Evolutionary conservation across 2,888 invertebrate species (phyloP), one percentile per base, ranked within the genome.

Genomic region (Willowsia nigromaculata): DNA sequence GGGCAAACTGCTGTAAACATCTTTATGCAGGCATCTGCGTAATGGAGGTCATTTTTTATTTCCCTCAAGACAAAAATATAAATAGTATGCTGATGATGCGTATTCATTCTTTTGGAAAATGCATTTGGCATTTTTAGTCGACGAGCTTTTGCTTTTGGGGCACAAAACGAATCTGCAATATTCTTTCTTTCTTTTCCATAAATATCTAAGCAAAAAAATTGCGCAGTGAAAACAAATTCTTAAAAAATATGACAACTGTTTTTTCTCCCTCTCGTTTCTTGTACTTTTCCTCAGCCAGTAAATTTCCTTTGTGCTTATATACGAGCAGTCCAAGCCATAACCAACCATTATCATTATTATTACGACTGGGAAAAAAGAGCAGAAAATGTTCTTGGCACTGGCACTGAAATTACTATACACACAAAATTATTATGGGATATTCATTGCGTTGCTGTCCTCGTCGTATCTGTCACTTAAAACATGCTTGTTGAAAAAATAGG

Each of bases 381-480:
- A 33, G 62, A 65, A 59, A 65, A 40, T 68, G 40, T 37, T 68
- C 40, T 68, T 68, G 68, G 68, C 68, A 68, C 37, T 11, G 37
- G 37, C 68, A 40, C 22, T 40, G 40, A 68, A 68, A 68, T 68
- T 68, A 68, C 22, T 68, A 68, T 68, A 68, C 40, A 40, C 62
- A 33, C 15, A 65, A 65, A 65, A 65, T 15, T 65, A 65, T 65
- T 65, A 65, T 30, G 5, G 40, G 37, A 68, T 68, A 68, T 68
- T 68, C 68, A 68, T 68, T 68, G 68, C 37, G 68, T 40, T 5
- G 68, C 40, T 65, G 62, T 68, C 22, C 40, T 68, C 40, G 40
- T 68, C 40, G 68, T 68, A 68, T 37, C 68, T 68, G 68, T 68
- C 68, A 40, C 68, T 68, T 68, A 40, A 65, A 68, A 68, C 68